These are phyloP conservation scores for Lepus oiostolus DNA, from an alignment of 2,797 vertebrate genomes.

Conservation along the genomic window DNA sequence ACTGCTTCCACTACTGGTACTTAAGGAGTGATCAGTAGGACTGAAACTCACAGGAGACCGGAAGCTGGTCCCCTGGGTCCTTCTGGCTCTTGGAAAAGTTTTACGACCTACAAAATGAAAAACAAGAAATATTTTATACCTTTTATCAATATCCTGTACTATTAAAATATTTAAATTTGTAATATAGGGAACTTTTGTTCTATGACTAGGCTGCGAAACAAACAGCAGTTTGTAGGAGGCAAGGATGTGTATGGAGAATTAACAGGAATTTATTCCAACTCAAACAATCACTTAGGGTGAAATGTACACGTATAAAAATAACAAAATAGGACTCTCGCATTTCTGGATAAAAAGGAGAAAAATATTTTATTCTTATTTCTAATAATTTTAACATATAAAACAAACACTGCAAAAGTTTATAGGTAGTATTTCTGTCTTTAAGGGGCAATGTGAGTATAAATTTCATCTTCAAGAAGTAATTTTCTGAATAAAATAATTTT, in stretches of 20 bases:
- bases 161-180: constrained; percentile 46
- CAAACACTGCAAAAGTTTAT: constrained; percentile 41
- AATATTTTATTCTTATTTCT: constrained; percentile 39
- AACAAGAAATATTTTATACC: background rate
- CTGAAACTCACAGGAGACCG: constrained; percentile 97
- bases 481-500: constrained; percentile 57
- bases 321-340: background rate
- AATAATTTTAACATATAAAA: constrained; percentile 66
- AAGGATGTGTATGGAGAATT: background rate
- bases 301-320: background rate
- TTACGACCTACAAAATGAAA: constrained; percentile 93
- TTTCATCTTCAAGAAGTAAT: constrained; percentile 20
- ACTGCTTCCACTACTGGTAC: constrained; percentile 98
- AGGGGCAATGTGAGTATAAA: background rate
- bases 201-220: constrained; percentile 33
- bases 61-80: constrained; percentile 96
- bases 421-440: constrained; percentile 35
- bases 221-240: background rate
- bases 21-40: constrained; percentile 96
- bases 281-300: constrained; percentile 32
- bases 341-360: constrained; percentile 11
- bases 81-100: constrained; percentile 97
- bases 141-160: constrained; percentile 37
- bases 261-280: constrained; percentile 6
- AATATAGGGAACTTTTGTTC: background rate